Base-by-base conservation (phyloP, 2,888 invertebrate species). In the Neocrepidodera transversa region DNA sequence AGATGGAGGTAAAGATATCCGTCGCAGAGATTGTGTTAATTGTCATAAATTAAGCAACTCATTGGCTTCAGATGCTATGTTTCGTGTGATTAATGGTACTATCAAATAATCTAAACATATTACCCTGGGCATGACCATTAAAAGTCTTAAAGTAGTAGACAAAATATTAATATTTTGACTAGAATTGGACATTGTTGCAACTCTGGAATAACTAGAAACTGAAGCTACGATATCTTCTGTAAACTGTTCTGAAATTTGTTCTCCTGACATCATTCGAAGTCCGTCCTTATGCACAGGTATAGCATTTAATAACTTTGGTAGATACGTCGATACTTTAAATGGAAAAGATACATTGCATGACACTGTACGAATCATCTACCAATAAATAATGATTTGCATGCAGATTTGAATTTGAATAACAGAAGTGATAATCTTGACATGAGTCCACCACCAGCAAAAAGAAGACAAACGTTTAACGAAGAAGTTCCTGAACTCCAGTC, bases 301-400 rank as follows among this genome's bases (percentile, higher is more conserved):
- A 6, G 65, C 65, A 2, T 65, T 16, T 18, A 38, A 63, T 55
- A 65, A 65, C 59, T 63, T 53, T 42, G 63, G 63, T 49, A n/a
- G 62, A 20, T 65, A 59, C 26, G 63, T 65, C 0, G 62, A 65
- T 36, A 65, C 62, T 13, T 18, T 13, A 26, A 53, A n/a, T 13
- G 62, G 60, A 13, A 62, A 60, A 54, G 60, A 62, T 30, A 57
- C 45, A 14, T 43, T 58, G 32, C 43, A 58, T 23, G 51, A 38
- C 8, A 51, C 53, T 2, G 43, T 53, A 2, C 42, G 48, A 4
- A 28, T 48, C 10, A 38, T 60, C 26, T 55, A 42, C 50, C 54
- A 60, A 14, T 14, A 60, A 13, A 1, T 50, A 10, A 50, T 45
- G 26, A 43, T 20, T 5, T 1, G 2, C 35, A 11, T 7, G 2